phyloP scores from a whole-genome alignment of 2,888 invertebrate genomes.

The Mythimna impura region DNA sequence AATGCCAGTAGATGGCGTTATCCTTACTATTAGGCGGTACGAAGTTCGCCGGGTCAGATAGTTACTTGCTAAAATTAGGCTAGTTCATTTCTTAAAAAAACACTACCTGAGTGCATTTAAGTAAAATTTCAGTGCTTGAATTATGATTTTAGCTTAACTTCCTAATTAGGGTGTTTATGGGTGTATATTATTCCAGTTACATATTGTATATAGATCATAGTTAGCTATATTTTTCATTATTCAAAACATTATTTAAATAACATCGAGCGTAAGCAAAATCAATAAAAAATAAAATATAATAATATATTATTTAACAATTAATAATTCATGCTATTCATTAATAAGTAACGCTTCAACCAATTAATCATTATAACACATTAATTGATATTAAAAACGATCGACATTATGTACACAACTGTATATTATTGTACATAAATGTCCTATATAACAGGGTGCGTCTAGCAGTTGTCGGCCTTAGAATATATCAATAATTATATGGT shows the following conservation, averaged over 20 bases:
- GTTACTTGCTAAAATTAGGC: too few relatives aligned
- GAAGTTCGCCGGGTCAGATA: too few relatives aligned
- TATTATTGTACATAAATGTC: slow-evolving; percentile 15
- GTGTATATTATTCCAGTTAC: too few relatives aligned
- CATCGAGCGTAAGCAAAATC: neutral
- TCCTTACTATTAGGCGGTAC: too few relatives aligned
- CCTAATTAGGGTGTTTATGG: too few relatives aligned
- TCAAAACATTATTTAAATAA: neutral
- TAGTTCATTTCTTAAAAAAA: too few relatives aligned
- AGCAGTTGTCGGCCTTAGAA: slow-evolving; percentile 38
- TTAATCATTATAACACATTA: slow-evolving; percentile 56
- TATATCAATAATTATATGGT: slow-evolving; percentile 33
- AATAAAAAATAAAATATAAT: neutral
- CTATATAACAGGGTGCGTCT: slow-evolving; percentile 23
- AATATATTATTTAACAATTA: neutral
- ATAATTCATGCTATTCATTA: slow-evolving; percentile 1
- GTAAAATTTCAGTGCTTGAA: too few relatives aligned
- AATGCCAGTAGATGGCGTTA: too few relatives aligned
- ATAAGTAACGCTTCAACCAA: slow-evolving; percentile 29
- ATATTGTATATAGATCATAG: too few relatives aligned
- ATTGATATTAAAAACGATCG: slow-evolving; percentile 33
- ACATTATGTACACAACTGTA: slow-evolving; percentile 38
- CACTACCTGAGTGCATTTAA: too few relatives aligned
- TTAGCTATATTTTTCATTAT: too few relatives aligned
- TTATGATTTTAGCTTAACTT: too few relatives aligned